These are phyloP conservation scores for Drosophila takahashii DNA, from an alignment of 1,140 invertebrate genomes.

Conservation along the genomic window DNA sequence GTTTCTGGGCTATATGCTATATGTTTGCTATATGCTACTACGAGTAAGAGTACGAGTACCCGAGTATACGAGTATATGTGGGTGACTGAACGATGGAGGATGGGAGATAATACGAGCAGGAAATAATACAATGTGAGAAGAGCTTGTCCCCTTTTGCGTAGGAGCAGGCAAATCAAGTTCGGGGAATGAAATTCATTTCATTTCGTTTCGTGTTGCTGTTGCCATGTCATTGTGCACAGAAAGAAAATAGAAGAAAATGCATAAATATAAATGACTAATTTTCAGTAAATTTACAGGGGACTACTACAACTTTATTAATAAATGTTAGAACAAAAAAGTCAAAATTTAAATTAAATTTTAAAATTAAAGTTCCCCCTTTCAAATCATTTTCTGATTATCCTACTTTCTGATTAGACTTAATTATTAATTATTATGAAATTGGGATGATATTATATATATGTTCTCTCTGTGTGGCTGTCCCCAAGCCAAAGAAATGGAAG, in stretches of 20 bases:
- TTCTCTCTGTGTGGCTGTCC: constrained; percentile 22
- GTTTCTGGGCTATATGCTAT: constrained; percentile 27
- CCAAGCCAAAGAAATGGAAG: constrained; percentile 40
- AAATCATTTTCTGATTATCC: too few relatives aligned
- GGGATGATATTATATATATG: too few relatives aligned
- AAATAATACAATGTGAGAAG: constrained; percentile 66
- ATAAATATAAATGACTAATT: too few relatives aligned
- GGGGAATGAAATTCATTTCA: constrained; percentile 56
- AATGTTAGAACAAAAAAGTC: too few relatives aligned
- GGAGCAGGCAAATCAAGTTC: constrained; percentile 66
- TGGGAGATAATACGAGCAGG: constrained; percentile 45
- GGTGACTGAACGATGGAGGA: constrained; percentile 19
- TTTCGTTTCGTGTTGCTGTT: constrained; percentile 24
- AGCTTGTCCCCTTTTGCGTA: constrained; percentile 53
- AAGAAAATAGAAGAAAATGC: too few relatives aligned
- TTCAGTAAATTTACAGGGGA: too few relatives aligned
- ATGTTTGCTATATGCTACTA: constrained; percentile 5
- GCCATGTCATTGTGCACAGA: constrained; percentile 30
- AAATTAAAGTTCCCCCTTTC: too few relatives aligned
- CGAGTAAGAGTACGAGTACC: neutral
- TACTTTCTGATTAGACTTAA: too few relatives aligned
- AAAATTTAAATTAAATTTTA: too few relatives aligned
- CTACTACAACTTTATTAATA: too few relatives aligned
- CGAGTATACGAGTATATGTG: constrained; percentile 8
- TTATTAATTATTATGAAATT: too few relatives aligned